A percentile compares a stretch with the other conserved stretches of the same genome.
Evolutionary conservation across 2,888 invertebrate species (phyloP).

Genomic region (Allophyes oxyacanthae): DNA sequence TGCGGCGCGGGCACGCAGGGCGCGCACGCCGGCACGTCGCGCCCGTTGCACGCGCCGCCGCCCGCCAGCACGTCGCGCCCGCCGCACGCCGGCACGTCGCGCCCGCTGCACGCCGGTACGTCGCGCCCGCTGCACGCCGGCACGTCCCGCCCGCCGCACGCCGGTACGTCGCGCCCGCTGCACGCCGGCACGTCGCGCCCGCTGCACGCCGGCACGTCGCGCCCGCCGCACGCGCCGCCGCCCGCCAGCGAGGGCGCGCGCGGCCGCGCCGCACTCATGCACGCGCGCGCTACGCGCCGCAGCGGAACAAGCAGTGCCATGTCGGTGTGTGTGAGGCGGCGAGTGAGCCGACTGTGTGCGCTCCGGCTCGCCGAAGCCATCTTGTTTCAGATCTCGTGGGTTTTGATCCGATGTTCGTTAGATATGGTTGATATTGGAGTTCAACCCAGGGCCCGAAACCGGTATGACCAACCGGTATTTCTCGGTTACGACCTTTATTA

Average conservation of each 20-base stretch:
- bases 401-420: neutral
- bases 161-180: too few species aligned
- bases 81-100: too few species aligned
- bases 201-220: too few species aligned
- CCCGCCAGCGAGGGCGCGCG: slow-evolving; percentile 3
- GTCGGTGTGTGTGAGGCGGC: slow-evolving; percentile 20
- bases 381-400: neutral
- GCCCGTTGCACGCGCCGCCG: slow-evolving; percentile 13
- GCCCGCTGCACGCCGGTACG: too few species aligned
- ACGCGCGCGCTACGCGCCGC: slow-evolving; percentile 3
- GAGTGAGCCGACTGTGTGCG: neutral
- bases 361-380: neutral
- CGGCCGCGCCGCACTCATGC: neutral
- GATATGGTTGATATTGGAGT: neutral
- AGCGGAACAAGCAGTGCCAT: slow-evolving; percentile 21
- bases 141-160: too few species aligned
- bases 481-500: too few species aligned
- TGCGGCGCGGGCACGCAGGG: slow-evolving; percentile 11
- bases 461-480: too few species aligned
- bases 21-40: slow-evolving; percentile 17
- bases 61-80: slow-evolving; percentile 7
- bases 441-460: too few species aligned
- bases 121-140: too few species aligned
- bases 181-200: slow-evolving; percentile 3
- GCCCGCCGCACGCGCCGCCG: slow-evolving; percentile 5